Conservation (phyloP, 2,888 invertebrate genomes). For the Cephus pygmeus region DNA sequence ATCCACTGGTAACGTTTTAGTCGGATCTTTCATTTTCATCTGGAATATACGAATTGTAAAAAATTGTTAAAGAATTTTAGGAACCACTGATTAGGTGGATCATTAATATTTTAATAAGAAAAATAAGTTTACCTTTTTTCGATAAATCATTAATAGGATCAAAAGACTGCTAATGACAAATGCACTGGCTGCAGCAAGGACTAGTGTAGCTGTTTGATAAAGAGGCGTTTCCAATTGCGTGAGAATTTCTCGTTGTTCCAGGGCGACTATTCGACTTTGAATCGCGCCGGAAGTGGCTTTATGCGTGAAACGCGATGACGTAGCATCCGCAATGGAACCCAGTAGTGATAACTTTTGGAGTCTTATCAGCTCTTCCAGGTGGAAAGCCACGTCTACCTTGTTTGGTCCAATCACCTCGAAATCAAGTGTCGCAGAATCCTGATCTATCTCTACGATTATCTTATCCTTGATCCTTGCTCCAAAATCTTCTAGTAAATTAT, state of each 20-base stretch:
- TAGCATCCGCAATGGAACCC: slow-evolving; percentile 72
- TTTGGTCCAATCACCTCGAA: slow-evolving; percentile 75
- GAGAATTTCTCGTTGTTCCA: slow-evolving; percentile 77
- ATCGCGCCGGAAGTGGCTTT: slow-evolving; percentile 63
- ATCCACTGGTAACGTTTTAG: slow-evolving; percentile 42
- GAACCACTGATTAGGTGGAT: background rate
- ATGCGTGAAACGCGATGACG: slow-evolving; percentile 74
- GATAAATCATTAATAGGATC: slow-evolving; percentile 80
- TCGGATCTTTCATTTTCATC: slow-evolving; percentile 48
- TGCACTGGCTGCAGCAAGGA: slow-evolving; percentile 81
- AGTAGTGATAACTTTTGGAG: slow-evolving; percentile 66
- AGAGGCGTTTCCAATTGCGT: slow-evolving; percentile 74
- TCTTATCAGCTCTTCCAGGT: slow-evolving; percentile 81
- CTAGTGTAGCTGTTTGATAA: slow-evolving; percentile 82
- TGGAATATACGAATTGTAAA: slow-evolving; percentile 22
- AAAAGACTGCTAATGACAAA: slow-evolving; percentile 83
- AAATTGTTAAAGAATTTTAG: background rate
- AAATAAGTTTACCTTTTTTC: slow-evolving; percentile 68
- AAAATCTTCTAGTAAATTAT: slow-evolving; percentile 55
- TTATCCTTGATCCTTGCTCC: slow-evolving; percentile 58
- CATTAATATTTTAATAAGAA: background rate
- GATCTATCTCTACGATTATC: slow-evolving; percentile 51
- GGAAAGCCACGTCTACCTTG: slow-evolving; percentile 83
- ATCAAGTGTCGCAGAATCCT: slow-evolving; percentile 55
- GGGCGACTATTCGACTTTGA: slow-evolving; percentile 66